A percentile compares a stretch with the other conserved stretches of the same genome.
These are phyloP conservation scores for Diphyllodes magnificus DNA, from an alignment of 2,113 vertebrate species.

Conservation along the genomic window DNA sequence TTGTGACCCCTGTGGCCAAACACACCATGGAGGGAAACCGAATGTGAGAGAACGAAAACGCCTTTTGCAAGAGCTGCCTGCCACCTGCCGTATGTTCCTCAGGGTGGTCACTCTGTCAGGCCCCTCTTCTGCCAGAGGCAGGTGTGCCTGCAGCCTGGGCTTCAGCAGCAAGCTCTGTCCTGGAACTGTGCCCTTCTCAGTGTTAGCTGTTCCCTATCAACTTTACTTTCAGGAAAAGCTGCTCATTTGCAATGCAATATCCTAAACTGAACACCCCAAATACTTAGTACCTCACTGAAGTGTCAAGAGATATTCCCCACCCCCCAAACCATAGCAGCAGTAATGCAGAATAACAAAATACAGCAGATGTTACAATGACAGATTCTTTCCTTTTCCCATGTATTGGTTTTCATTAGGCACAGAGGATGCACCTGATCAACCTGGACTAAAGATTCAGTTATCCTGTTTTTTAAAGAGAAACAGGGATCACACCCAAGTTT, in stretches of 20 bases:
- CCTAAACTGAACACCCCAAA: not conserved
- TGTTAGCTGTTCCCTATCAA: not conserved
- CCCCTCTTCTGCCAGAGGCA: not conserved
- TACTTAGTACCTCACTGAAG: not conserved
- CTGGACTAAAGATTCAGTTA: not conserved
- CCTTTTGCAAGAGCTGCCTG: not conserved
- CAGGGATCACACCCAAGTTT: not conserved
- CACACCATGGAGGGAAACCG: not conserved
- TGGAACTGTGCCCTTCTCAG: not conserved
- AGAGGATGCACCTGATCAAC: not conserved
- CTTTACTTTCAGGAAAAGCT: not conserved
- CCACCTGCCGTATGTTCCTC: not conserved
- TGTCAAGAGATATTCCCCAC: not conserved
- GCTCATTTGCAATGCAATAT: not conserved
- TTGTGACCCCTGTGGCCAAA: not conserved
- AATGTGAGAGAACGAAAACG: not conserved
- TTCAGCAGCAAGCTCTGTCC: not conserved
- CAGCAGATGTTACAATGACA: not conserved
- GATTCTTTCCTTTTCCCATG: not conserved
- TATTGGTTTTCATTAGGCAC: not conserved
- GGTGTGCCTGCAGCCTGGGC: not conserved
- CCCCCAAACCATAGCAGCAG: not conserved
- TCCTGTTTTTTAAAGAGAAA: not conserved
- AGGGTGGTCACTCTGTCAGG: not conserved
- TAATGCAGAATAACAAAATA: not conserved